These are phyloP conservation scores for Platanista minor DNA, from an alignment of 2,113 vertebrate genomes.

Conservation along the genomic window DNA sequence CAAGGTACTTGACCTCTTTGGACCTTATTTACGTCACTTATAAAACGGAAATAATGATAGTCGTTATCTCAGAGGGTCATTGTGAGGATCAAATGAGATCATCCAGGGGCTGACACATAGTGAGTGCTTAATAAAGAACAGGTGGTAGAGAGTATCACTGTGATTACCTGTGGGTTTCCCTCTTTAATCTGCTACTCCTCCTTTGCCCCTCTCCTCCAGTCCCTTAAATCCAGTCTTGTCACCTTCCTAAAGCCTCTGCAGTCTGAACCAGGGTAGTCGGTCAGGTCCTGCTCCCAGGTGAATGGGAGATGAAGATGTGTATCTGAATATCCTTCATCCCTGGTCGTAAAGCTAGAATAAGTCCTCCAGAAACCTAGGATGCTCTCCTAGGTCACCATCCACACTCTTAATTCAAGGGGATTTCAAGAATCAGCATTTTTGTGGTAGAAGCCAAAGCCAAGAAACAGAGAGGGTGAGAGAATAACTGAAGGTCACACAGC, in stretches of 20 bases:
- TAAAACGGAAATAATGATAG: background rate
- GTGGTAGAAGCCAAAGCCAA: conserved; percentile 19
- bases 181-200: background rate
- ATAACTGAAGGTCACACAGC: background rate
- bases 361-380: background rate
- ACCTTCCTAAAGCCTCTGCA: background rate
- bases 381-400: background rate
- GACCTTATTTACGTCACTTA: background rate
- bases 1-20: background rate
- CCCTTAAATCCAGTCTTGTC: background rate
- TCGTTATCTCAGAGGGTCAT: background rate
- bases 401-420: background rate
- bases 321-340: background rate
- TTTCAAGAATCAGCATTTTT: conserved; percentile 29
- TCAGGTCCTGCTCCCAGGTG: background rate
- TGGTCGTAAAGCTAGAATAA: background rate
- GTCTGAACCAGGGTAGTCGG: background rate
- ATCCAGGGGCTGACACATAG: background rate
- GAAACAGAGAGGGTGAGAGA: background rate
- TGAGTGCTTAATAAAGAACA: background rate
- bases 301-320: background rate
- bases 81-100: background rate
- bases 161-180: background rate
- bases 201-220: background rate
- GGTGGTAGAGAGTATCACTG: background rate